Evolutionary conservation across 2,888 invertebrate genomes (phyloP).

Genomic region (Matsumyia berberina): DNA sequence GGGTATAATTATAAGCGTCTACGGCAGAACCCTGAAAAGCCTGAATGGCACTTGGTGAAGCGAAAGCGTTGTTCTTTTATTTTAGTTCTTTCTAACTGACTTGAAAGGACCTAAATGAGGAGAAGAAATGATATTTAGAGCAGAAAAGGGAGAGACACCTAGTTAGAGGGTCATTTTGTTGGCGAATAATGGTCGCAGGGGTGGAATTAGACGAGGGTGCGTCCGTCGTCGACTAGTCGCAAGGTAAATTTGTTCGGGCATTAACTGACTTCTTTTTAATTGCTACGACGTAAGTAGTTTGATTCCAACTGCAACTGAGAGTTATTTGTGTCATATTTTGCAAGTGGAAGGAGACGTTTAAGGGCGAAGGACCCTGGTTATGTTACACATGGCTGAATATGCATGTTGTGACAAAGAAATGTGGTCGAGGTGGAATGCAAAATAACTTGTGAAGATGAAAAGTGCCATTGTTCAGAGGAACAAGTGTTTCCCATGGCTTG

Average conservation of each 20-base stretch:
- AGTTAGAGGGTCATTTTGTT: constrained; percentile 55
- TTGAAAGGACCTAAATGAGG: constrained; percentile 50
- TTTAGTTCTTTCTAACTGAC: constrained; percentile 31
- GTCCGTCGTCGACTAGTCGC: background rate
- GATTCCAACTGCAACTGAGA: background rate
- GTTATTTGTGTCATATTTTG: too few species aligned
- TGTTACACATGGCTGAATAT: too few species aligned
- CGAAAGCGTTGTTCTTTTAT: constrained; percentile 57
- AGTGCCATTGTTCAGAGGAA: too few species aligned
- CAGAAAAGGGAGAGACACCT: constrained; percentile 31
- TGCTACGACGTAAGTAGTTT: background rate
- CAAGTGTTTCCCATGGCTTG: too few species aligned
- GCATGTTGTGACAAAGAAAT: too few species aligned
- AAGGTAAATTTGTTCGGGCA: background rate
- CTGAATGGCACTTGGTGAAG: constrained; percentile 50
- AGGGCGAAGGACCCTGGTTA: too few species aligned
- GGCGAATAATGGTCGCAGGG: constrained; percentile 26
- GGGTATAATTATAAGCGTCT: constrained; percentile 64
- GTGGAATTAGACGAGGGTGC: constrained; percentile 13
- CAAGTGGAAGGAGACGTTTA: too few species aligned
- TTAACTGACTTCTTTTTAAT: background rate
- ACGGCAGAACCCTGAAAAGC: constrained; percentile 36
- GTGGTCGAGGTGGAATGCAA: too few species aligned
- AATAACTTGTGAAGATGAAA: too few species aligned
- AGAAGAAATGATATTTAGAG: constrained; percentile 3